Evolutionary conservation across 1,140 invertebrate species (phyloP), one percentile per base, ranked within the genome.

Genomic region (Aphelenchoides besseyi): DNA sequence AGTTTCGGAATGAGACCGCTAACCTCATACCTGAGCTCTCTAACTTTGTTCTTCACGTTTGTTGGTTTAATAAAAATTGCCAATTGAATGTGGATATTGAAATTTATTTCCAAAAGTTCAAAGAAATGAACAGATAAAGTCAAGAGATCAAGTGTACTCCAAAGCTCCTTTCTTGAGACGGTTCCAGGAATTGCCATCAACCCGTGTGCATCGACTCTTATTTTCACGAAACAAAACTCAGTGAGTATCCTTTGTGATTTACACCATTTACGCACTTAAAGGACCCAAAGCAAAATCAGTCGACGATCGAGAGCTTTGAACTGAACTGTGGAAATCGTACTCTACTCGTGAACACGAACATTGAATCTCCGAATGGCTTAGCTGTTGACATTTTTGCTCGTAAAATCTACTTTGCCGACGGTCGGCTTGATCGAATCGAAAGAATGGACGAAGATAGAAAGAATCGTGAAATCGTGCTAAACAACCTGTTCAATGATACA

Each of bases 181-280:
- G 91, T 91, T 0, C 84, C 92, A 9, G 92, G 92, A 9, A 91
- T 95, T 76, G 91, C 81, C 9, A 71, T 87, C 23, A 72, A 75
- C 74, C 74, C 74, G 89, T 23, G 88, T 91, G 3, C 91, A 93
- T 36, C 94, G 92, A 83, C 9, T 29, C 85, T 92, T 8, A 92
- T 91, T 84, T 92, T 91, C 90, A 91, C 90, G 0, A 92, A 92
- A 85, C 92, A 91, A n/a, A n/a, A n/a, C n/a, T n/a, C n/a, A n/a
- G n/a, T n/a, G n/a, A n/a, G n/a, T n/a, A n/a, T n/a, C n/a, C n/a
- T n/a, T n/a, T n/a, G n/a, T n/a, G n/a, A n/a, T n/a, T n/a, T n/a
- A n/a, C n/a, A n/a, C n/a, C n/a, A n/a, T n/a, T n/a, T n/a, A n/a
- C n/a, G n/a, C n/a, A n/a, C n/a, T n/a, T n/a, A n/a, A n/a, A n/a